Evolutionary conservation across 2,888 invertebrate species (phyloP).

Genomic region (Hofmannophila pseudospretella): DNA sequence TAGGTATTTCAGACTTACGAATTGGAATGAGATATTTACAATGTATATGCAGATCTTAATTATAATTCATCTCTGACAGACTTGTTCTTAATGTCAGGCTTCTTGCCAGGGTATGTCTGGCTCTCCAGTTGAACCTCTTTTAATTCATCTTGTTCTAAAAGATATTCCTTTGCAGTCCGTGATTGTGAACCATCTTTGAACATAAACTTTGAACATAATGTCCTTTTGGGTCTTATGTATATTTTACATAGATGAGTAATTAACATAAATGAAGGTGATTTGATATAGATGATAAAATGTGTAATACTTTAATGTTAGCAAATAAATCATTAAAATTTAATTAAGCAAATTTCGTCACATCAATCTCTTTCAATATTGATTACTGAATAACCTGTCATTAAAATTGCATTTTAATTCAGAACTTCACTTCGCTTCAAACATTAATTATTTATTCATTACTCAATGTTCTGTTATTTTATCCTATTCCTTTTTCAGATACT

Average conservation of each 20-base stretch:
- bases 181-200: constrained; percentile 98
- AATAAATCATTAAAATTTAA: too few relatives aligned
- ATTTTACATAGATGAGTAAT: too few relatives aligned
- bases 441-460: constrained; percentile 1
- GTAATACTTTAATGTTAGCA: too few relatives aligned
- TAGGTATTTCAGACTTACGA: background rate
- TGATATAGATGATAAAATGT: too few relatives aligned
- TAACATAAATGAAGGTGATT: too few relatives aligned
- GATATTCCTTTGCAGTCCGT: constrained; percentile 94
- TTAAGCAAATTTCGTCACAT: background rate
- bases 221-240: too few relatives aligned
- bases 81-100: constrained; percentile 67
- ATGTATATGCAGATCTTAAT: too few relatives aligned
- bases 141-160: constrained; percentile 91
- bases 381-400: constrained; percentile 1
- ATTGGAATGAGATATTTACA: constrained; percentile 1
- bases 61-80: constrained; percentile 66
- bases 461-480: background rate
- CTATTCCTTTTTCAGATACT: too few relatives aligned
- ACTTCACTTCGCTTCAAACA: background rate
- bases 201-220: too few relatives aligned
- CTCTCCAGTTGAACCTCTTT: constrained; percentile 94
- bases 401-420: constrained; percentile 1
- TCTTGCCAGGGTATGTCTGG: constrained; percentile 89
- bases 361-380: constrained; percentile 2